phyloP scores from a whole-genome alignment of 2,797 vertebrate species.

The Philypnodon macrostomus region DNA sequence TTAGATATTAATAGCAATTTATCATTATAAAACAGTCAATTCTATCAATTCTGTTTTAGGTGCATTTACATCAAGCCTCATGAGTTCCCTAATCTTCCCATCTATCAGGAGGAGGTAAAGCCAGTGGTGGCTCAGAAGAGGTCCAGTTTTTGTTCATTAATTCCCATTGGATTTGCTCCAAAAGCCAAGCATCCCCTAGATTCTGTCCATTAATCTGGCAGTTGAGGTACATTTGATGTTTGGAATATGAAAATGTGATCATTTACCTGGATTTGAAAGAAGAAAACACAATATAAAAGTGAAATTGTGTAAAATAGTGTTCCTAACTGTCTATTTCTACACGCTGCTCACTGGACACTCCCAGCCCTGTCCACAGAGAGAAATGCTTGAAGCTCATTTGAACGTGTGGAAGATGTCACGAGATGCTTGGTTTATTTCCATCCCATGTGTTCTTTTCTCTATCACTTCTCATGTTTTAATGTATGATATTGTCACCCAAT shows the following conservation, averaged over 20 bases:
- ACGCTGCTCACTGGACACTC: conserved; percentile 50
- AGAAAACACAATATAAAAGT: no score
- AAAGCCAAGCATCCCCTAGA: conserved; percentile 58
- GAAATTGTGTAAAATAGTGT: no score
- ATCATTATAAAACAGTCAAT: no score
- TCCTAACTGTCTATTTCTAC: conserved; percentile 46
- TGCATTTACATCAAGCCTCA: conserved; percentile 75
- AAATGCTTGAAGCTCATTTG: conserved; percentile 68
- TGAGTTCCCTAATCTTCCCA: conserved; percentile 78
- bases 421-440: conserved; percentile 55
- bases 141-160: conserved; percentile 77
- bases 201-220: conserved; percentile 74
- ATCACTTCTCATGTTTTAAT: conserved; percentile 66
- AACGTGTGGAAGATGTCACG: conserved; percentile 82
- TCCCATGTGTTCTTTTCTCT: conserved; percentile 45
- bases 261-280: no score
- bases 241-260: conserved; percentile 25
- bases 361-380: conserved; percentile 63
- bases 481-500: conserved; percentile 47
- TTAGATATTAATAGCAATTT: no score
- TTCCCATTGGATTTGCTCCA: conserved; percentile 71
- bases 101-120: conserved; percentile 65
- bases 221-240: conserved; percentile 61
- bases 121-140: conserved; percentile 46
- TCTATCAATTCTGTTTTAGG: no score